phyloP scores from a whole-genome alignment of 2,797 vertebrate species.

The Peromyscus nudipes region DNA sequence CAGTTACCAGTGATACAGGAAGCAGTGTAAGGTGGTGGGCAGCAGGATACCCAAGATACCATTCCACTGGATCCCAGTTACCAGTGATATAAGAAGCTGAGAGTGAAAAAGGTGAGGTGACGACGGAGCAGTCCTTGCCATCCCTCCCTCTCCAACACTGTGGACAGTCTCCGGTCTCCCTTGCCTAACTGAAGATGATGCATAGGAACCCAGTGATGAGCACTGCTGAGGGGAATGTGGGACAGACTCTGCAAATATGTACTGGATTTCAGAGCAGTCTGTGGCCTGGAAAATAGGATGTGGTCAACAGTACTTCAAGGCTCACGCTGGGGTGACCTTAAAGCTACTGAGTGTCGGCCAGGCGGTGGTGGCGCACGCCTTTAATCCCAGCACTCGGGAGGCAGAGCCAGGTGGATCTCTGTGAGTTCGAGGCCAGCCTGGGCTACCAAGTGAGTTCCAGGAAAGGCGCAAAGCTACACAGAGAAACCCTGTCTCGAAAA shows the following conservation, averaged over 20 bases:
- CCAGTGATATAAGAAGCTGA: not conserved
- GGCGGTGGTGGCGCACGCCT: too few species aligned
- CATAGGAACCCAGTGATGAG: not conserved
- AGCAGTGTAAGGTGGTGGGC: not conserved
- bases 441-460: too few species aligned
- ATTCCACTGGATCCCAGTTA: not conserved
- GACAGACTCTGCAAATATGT: not conserved
- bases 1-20: not conserved
- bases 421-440: too few species aligned
- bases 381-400: too few species aligned
- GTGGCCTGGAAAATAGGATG: not conserved
- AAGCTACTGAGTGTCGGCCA: too few species aligned
- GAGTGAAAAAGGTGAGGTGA: not conserved
- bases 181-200: not conserved
- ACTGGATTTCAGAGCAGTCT: not conserved
- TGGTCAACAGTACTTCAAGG: not conserved
- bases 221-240: rapidly evolving
- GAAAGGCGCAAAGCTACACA: too few species aligned
- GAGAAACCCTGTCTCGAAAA: too few species aligned
- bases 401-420: too few species aligned
- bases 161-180: not conserved
- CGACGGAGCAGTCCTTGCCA: not conserved
- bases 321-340: not conserved
- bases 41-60: not conserved
- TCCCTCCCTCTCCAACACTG: rapidly evolving